These are phyloP conservation scores for Syrphus vitripennis DNA, from an alignment of 2,888 invertebrate species.

Conservation along the genomic window DNA sequence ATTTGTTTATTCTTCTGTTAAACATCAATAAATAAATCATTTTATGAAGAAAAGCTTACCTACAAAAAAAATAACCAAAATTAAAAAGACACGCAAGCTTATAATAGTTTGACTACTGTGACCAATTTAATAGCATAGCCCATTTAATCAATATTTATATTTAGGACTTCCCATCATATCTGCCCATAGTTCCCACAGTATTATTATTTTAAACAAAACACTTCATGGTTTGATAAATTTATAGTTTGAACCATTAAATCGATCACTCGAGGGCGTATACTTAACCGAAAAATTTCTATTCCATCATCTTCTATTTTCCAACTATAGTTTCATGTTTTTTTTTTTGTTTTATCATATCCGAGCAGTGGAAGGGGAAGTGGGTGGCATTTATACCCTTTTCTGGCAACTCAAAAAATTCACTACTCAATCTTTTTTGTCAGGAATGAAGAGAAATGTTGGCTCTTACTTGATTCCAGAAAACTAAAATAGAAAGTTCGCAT, in stretches of 20 bases:
- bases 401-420: background rate
- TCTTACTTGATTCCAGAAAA: no score
- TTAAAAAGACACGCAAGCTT: background rate
- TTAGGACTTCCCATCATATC: background rate
- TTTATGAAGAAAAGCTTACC: no score
- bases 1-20: no score
- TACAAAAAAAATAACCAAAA: no score
- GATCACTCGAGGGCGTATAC: slow-evolving; percentile 69
- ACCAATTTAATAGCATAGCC: background rate
- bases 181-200: slow-evolving; percentile 1
- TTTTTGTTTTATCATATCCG: background rate
- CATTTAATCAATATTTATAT: background rate
- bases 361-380: background rate
- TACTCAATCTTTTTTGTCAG: no score
- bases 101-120: background rate
- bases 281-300: slow-evolving; percentile 54
- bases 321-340: background rate
- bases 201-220: slow-evolving; percentile 19
- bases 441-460: no score
- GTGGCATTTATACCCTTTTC: background rate
- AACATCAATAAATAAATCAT: no score
- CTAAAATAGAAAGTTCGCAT: no score
- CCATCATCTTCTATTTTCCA: slow-evolving; percentile 34
- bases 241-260: slow-evolving; percentile 47
- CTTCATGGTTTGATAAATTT: slow-evolving; percentile 41